phyloP scores from a whole-genome alignment of 2,888 invertebrate genomes.

The Lymantria dispar region DNA sequence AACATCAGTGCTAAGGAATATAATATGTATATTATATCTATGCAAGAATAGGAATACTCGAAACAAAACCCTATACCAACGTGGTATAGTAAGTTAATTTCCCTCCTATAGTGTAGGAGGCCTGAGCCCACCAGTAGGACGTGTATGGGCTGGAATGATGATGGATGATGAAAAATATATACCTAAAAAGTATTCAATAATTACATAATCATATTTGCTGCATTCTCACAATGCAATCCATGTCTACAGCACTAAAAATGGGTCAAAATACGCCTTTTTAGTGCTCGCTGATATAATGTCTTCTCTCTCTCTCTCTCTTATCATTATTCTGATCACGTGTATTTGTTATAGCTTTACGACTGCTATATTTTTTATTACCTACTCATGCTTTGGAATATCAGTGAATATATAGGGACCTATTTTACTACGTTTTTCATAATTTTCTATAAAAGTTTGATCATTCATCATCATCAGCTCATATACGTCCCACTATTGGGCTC shows the following conservation, averaged over 20 bases:
- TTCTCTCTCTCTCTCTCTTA: conserved; percentile 3
- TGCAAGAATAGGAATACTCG: no score
- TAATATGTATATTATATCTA: no score
- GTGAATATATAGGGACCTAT: conserved; percentile 21
- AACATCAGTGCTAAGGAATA: no score
- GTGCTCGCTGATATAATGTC: conserved; percentile 10
- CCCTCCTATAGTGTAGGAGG: no score
- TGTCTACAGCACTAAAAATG: background rate
- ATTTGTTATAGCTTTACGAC: conserved; percentile 44
- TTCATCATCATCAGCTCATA: no score
- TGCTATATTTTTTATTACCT: conserved; percentile 46
- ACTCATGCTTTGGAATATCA: conserved; percentile 18
- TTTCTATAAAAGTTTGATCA: background rate
- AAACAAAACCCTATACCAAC: no score
- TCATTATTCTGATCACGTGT: conserved; percentile 39
- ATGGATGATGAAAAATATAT: no score
- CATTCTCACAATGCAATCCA: background rate
- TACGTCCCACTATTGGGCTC: no score
- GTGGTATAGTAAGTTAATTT: no score
- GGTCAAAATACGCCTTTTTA: conserved; percentile 16
- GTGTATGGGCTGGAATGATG: no score
- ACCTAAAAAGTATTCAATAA: background rate
- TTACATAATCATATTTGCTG: background rate
- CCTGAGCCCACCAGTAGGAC: no score
- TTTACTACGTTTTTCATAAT: background rate